Evolutionary conservation across 2,797 vertebrate species (phyloP).

Genomic region (Luscinia megarhynchos): DNA sequence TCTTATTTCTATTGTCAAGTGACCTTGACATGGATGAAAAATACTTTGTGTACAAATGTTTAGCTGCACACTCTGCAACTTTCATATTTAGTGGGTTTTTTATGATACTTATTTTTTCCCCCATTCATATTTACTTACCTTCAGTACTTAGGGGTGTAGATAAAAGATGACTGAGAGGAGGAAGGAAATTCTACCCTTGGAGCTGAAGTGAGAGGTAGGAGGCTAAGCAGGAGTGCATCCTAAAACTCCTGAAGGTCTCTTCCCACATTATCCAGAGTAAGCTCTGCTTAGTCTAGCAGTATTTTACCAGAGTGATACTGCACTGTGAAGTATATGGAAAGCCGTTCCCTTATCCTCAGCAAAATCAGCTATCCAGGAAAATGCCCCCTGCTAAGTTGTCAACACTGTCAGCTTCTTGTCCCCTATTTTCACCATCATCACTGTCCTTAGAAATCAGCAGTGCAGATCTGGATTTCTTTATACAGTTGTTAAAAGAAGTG

Average conservation of each 20-base stretch:
- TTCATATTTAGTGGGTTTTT: not conserved
- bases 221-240: not conserved
- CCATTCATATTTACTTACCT: not conserved
- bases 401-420: not conserved
- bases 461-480: not conserved
- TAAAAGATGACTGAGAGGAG: not conserved
- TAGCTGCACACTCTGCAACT: not conserved
- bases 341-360: not conserved
- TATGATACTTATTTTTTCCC: rapidly evolving
- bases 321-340: not conserved
- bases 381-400: not conserved
- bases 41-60: not conserved
- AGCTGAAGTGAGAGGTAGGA: not conserved
- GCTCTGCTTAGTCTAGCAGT: not conserved
- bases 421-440: not conserved
- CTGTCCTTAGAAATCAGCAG: not conserved
- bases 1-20: not conserved
- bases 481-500: not conserved
- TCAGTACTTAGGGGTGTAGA: not conserved
- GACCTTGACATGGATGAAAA: not conserved
- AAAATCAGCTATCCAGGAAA: not conserved
- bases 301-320: not conserved
- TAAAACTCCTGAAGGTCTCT: not conserved
- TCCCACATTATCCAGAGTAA: not conserved
- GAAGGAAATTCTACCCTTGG: not conserved